Evolutionary conservation across 2,888 invertebrate species (phyloP).

Genomic region (Odiellus spinosus): DNA sequence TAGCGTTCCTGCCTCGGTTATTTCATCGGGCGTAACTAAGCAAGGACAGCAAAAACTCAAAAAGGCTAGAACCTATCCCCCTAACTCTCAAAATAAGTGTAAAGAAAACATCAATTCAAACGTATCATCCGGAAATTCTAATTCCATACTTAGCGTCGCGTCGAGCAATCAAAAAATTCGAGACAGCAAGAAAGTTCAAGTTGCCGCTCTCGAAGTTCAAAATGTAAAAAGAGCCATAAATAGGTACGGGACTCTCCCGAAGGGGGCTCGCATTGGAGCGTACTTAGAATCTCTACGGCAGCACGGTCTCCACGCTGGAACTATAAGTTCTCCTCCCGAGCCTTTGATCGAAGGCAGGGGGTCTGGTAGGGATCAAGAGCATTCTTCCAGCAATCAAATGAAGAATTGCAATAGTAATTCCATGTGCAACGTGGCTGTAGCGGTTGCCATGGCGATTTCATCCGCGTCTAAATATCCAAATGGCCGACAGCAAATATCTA

Average conservation of each 20-base stretch:
- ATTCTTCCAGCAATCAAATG: slow-evolving; percentile 5
- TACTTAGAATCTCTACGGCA: slow-evolving; percentile 84
- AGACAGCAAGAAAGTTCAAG: slow-evolving; percentile 41
- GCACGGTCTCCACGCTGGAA: slow-evolving; percentile 41
- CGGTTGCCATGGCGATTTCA: background rate
- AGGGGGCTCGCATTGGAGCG: slow-evolving; percentile 88
- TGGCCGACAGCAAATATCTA: slow-evolving; percentile 6
- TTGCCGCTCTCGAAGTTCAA: slow-evolving; percentile 84
- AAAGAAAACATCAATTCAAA: slow-evolving; percentile 10
- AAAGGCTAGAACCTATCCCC: slow-evolving; percentile 43
- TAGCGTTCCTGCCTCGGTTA: slow-evolving; percentile 21
- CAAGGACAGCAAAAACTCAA: slow-evolving; percentile 41
- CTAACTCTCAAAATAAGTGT: slow-evolving; percentile 34
- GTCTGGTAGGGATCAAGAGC: slow-evolving; percentile 12
- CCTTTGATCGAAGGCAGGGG: slow-evolving; percentile 13
- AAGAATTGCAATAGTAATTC: slow-evolving; percentile 2
- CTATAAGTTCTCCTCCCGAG: slow-evolving; percentile 7
- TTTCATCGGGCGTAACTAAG: slow-evolving; percentile 35
- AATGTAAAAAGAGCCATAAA: slow-evolving; percentile 80
- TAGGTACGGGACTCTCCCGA: slow-evolving; percentile 90
- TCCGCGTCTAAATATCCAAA: slow-evolving; percentile 3
- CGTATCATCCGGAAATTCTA: no score
- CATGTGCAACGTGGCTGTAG: no score
- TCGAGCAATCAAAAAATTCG: slow-evolving; percentile 12
- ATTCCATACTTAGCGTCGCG: background rate